A percentile compares a stretch with the other conserved stretches of the same genome.
Conservation (phyloP, 2,888 invertebrate genomes). For the Pediacus dermestoides region DNA sequence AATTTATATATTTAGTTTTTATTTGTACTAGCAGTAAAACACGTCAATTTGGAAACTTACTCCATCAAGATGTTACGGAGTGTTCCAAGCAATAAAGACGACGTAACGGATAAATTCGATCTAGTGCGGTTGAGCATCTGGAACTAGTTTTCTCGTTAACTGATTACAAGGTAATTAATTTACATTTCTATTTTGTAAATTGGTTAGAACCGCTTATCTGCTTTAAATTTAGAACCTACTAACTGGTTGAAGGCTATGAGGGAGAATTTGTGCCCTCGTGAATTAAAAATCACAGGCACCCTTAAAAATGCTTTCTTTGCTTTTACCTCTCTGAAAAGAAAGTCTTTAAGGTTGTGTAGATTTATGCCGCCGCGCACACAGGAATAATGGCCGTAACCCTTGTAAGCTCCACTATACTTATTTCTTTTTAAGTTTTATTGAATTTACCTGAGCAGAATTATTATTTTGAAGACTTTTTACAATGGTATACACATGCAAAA, state of each 20-base stretch:
- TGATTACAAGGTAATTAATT: slow-evolving; percentile 33
- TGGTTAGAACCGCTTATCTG: slow-evolving; percentile 23
- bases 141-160: slow-evolving; percentile 14
- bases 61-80: too few species aligned
- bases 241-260: neutral
- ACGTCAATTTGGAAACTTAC: too few species aligned
- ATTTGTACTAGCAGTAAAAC: too few species aligned
- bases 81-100: too few species aligned
- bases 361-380: slow-evolving; percentile 14
- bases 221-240: slow-evolving; percentile 4
- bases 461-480: too few species aligned
- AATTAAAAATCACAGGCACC: slow-evolving; percentile 8
- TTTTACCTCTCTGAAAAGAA: too few species aligned
- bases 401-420: slow-evolving; percentile 18
- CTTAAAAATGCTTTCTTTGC: too few species aligned
- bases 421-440: slow-evolving; percentile 21
- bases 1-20: too few species aligned
- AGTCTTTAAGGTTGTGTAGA: slow-evolving; percentile 11
- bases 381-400: slow-evolving; percentile 12
- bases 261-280: slow-evolving; percentile 1
- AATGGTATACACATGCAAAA: neutral
- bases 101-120: neutral
- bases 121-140: neutral
- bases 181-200: slow-evolving; percentile 33
- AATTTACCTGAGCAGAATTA: slow-evolving; percentile 20